Conservation (phyloP, 2,797 vertebrate species). For the Enteromius viviparus region DNA sequence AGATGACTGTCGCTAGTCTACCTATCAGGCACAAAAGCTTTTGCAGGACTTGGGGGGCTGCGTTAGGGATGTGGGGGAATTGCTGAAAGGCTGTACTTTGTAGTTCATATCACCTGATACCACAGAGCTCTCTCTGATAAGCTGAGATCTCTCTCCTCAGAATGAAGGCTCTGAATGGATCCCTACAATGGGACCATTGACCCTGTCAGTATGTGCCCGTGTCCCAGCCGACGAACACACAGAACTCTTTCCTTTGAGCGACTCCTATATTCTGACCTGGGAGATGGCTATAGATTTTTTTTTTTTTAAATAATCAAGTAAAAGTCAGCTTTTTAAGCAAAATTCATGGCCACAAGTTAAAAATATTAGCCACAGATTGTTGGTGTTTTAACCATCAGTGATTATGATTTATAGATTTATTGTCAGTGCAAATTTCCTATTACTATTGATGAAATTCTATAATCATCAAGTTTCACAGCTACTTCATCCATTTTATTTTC, state of each 20-base stretch:
- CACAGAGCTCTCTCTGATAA: constrained; percentile 53
- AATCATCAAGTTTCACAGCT: neutral
- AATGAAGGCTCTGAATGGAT: constrained; percentile 45
- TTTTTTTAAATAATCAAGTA: neutral
- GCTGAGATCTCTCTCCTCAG: constrained; percentile 45
- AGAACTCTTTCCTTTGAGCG: constrained; percentile 53
- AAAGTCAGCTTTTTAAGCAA: neutral
- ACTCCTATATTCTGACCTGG: neutral
- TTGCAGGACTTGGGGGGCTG: constrained; percentile 15
- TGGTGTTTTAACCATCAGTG: neutral
- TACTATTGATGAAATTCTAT: too few relatives aligned
- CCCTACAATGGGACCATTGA: constrained; percentile 54
- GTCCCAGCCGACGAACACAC: constrained; percentile 36
- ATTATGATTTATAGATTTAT: neutral
- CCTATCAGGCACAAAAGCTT: constrained; percentile 21
- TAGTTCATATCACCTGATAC: constrained; percentile 53
- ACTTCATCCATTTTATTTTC: neutral
- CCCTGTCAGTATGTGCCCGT: constrained; percentile 41
- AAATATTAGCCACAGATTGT: neutral
- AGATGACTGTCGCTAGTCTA: constrained; percentile 9
- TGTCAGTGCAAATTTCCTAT: too few relatives aligned
- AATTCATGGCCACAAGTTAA: neutral
- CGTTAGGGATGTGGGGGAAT: constrained; percentile 7
- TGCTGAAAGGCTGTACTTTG: constrained; percentile 53
- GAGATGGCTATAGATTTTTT: neutral